Evolutionary conservation across 2,888 invertebrate genomes (phyloP).

Genomic region (Parascotia fuliginaria): DNA sequence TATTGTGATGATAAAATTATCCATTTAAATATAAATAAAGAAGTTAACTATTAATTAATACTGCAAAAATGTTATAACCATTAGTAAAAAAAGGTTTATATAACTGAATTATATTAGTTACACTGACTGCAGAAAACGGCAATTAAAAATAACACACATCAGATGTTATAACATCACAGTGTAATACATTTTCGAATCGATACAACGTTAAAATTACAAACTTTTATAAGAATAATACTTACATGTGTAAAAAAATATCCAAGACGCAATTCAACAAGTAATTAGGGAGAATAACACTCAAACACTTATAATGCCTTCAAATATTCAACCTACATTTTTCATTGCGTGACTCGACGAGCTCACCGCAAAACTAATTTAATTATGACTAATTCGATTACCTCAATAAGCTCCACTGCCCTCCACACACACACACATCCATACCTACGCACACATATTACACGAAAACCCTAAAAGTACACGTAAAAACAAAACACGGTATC

Average conservation of each 20-base stretch:
- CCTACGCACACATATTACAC: conserved; percentile 10
- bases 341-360: conserved; percentile 52
- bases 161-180: too few relatives aligned
- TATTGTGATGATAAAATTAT: too few relatives aligned
- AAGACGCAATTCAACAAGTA: conserved; percentile 20
- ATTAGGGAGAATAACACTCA: conserved; percentile 29
- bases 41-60: too few relatives aligned
- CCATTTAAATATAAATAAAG: too few relatives aligned
- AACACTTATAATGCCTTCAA: conserved; percentile 36
- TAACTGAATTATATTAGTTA: too few relatives aligned
- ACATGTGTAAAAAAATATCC: conserved; percentile 3
- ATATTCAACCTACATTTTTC: conserved; percentile 54
- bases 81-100: too few relatives aligned
- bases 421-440: conserved; percentile 51
- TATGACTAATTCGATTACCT: conserved; percentile 79
- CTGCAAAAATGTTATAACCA: too few relatives aligned
- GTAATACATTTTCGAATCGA: too few relatives aligned
- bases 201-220: too few relatives aligned
- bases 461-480: conserved; percentile 15
- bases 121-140: too few relatives aligned
- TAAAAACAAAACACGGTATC: conserved; percentile 25
- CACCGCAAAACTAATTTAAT: conserved; percentile 74
- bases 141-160: too few relatives aligned
- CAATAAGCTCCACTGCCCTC: conserved; percentile 60
- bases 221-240: conserved; percentile 3